These are phyloP conservation scores for Chaetodon trifascialis DNA, from an alignment of 2,113 vertebrate genomes.

Conservation along the genomic window DNA sequence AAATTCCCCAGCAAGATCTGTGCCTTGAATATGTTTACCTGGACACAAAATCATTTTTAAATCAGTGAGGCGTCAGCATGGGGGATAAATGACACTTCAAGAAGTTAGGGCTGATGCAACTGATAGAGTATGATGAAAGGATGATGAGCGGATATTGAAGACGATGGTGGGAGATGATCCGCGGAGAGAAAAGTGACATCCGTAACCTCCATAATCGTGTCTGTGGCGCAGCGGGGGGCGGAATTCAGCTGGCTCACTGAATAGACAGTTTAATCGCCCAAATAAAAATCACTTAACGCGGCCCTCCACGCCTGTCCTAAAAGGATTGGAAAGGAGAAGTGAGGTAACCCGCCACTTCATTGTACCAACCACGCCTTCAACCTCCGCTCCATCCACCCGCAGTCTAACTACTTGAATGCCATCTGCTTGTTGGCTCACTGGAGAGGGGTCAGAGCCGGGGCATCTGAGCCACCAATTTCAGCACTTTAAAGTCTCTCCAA, in stretches of 20 bases:
- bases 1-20: slow-evolving; percentile 30
- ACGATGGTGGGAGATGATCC: slow-evolving; percentile 47
- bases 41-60: slow-evolving; percentile 62
- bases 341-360: slow-evolving; percentile 52
- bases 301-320: slow-evolving; percentile 50
- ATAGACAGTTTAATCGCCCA: slow-evolving; percentile 71
- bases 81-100: slow-evolving; percentile 40
- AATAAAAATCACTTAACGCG: slow-evolving; percentile 71
- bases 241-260: slow-evolving; percentile 58
- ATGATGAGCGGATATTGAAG: slow-evolving; percentile 56
- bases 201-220: slow-evolving; percentile 47
- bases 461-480: slow-evolving; percentile 64
- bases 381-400: slow-evolving; percentile 51
- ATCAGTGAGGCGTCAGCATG: slow-evolving; percentile 19
- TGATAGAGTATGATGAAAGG: slow-evolving; percentile 35
- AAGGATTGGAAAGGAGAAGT: slow-evolving; percentile 60
- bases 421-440: slow-evolving; percentile 60
- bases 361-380: slow-evolving; percentile 47
- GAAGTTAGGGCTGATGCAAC: slow-evolving; percentile 10
- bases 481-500: slow-evolving; percentile 63
- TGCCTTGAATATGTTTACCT: slow-evolving; percentile 51
- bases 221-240: slow-evolving; percentile 46
- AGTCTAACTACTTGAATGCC: slow-evolving; percentile 60
- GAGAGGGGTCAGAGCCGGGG: slow-evolving; percentile 60
- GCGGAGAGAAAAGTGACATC: slow-evolving; percentile 52